Percentiles rank a stretch among this genome's conserved stretches.
Conservation (phyloP, 2,797 vertebrate species). For the Cyclura pinguis region DNA sequence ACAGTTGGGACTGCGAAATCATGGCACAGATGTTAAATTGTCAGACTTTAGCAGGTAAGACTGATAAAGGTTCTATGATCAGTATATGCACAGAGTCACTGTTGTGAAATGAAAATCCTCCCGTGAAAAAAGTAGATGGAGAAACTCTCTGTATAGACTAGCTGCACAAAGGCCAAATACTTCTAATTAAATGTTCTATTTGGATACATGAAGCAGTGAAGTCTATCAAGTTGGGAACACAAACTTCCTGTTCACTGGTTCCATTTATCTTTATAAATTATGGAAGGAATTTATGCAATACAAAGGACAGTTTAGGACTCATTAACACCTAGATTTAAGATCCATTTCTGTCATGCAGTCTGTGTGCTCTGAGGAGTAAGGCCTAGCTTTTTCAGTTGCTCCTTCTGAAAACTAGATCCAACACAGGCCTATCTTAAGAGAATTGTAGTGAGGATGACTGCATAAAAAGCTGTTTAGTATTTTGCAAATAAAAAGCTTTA, state of each 20-base stretch:
- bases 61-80: not conserved
- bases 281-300: not conserved
- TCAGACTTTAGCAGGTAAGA: not conserved
- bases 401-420: not conserved
- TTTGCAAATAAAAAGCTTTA: not conserved
- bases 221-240: too few relatives aligned
- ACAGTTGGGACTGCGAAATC: not conserved
- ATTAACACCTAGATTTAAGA: not conserved
- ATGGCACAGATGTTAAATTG: not conserved
- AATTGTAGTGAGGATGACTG: not conserved
- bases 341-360: not conserved
- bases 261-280: not conserved
- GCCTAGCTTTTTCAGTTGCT: not conserved
- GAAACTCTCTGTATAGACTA: not conserved
- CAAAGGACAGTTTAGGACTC: not conserved
- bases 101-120: not conserved
- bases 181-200: not conserved
- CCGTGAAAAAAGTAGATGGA: not conserved
- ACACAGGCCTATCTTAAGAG: not conserved
- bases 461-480: not conserved
- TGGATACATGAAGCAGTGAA: not conserved
- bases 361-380: not conserved
- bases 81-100: not conserved
- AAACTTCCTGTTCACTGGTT: not conserved
- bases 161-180: not conserved